phyloP scores from a whole-genome alignment of 1,140 invertebrate genomes.

The Zophobas atratus region DNA sequence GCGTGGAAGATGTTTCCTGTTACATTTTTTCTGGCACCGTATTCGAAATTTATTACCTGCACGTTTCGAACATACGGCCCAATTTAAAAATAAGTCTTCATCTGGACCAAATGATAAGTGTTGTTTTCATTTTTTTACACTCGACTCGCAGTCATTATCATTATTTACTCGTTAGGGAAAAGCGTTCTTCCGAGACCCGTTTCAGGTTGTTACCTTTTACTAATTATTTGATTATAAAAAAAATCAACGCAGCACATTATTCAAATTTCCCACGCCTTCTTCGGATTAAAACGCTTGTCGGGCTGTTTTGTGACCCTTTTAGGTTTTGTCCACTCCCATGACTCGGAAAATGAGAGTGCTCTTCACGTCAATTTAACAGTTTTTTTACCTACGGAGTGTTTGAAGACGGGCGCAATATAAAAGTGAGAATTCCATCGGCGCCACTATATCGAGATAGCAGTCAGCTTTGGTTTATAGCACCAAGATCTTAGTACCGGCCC shows the following conservation, averaged over 20 bases:
- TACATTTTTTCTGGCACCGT: conserved; percentile 8
- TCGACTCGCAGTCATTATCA: conserved; percentile 15
- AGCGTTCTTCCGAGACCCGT: conserved; percentile 7
- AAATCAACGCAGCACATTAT: conserved; percentile 24
- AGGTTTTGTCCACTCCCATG: conserved; percentile 19
- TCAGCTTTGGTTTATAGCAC: conserved; percentile 48
- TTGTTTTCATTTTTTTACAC: not conserved
- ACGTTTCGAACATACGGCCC: conserved; percentile 10
- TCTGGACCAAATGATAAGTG: not conserved
- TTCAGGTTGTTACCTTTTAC: conserved; percentile 15
- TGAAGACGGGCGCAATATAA: conserved; percentile 42
- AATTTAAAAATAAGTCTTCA: conserved; percentile 15
- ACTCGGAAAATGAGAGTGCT: conserved; percentile 12
- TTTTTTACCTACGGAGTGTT: conserved; percentile 21
- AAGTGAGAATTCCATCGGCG: conserved; percentile 49
- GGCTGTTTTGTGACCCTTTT: conserved; percentile 22
- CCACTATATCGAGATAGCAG: conserved; percentile 47
- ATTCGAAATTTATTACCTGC: conserved; percentile 11
- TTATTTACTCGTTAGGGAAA: conserved; percentile 31
- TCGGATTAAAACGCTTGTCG: conserved; percentile 1
- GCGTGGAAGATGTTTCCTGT: conserved; percentile 9
- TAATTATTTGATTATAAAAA: conserved; percentile 22
- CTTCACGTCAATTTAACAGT: conserved; percentile 23
- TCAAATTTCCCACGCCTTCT: conserved; percentile 44
- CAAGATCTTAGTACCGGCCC: conserved; percentile 48